phyloP scores from a whole-genome alignment of 2,113 vertebrate species.

The Myiozetetes cayanensis region DNA sequence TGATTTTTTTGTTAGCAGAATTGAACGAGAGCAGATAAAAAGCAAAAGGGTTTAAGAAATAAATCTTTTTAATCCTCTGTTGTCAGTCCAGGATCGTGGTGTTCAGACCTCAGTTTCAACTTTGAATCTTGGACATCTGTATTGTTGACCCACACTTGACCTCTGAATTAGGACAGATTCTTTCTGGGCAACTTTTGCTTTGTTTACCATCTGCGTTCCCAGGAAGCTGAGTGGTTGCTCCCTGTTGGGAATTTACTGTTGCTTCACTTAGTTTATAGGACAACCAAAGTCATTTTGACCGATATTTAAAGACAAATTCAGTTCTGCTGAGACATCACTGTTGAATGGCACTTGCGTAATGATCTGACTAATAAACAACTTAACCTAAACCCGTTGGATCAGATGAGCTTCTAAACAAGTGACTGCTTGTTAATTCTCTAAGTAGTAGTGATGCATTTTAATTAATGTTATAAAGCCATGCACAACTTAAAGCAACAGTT shows the following conservation, averaged over 20 bases:
- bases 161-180: not conserved
- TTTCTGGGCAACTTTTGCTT: not conserved
- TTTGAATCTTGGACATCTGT: not conserved
- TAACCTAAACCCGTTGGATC: not conserved
- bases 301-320: not conserved
- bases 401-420: not conserved
- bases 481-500: not conserved
- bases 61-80: not conserved
- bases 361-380: not conserved
- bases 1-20: not conserved
- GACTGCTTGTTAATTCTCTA: not conserved
- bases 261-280: not conserved
- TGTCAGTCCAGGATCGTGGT: not conserved
- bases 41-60: not conserved
- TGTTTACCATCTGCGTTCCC: not conserved
- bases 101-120: not conserved
- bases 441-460: not conserved
- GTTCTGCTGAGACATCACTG: slow-evolving; percentile 13
- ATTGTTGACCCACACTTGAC: not conserved
- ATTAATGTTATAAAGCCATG: not conserved
- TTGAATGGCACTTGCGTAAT: not conserved
- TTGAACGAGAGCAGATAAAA: not conserved
- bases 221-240: not conserved
- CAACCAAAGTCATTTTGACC: not conserved
- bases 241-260: not conserved